These are phyloP conservation scores for Lampris megalopsis DNA, from an alignment of 2,113 vertebrate genomes.

Conservation along the genomic window DNA sequence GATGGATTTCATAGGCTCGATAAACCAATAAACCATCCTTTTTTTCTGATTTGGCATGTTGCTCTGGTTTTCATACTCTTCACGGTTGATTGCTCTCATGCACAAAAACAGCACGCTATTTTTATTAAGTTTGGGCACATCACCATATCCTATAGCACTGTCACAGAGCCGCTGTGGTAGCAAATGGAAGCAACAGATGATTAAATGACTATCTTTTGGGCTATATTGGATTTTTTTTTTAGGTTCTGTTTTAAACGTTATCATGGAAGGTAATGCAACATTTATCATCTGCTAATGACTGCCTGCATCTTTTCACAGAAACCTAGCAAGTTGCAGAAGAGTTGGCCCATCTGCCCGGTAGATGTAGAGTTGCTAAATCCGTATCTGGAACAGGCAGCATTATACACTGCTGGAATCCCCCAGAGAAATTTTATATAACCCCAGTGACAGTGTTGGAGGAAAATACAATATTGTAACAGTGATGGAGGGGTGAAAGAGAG, in stretches of 20 bases:
- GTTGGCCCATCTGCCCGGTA: no score
- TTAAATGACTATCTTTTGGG: neutral
- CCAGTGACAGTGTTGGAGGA: no score
- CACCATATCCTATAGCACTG: neutral
- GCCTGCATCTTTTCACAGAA: neutral
- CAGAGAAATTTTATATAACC: no score
- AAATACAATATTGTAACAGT: no score
- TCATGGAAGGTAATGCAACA: conserved; percentile 3
- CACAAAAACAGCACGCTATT: conserved; percentile 28
- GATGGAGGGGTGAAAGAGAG: no score
- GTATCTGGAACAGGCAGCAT: no score
- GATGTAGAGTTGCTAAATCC: no score
- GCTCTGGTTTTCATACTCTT: conserved; percentile 40
- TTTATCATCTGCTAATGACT: conserved; percentile 2
- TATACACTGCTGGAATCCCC: no score
- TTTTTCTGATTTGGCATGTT: conserved; percentile 47
- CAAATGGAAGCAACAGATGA: neutral
- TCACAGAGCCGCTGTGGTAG: neutral
- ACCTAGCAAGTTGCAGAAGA: no score
- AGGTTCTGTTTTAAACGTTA: no score
- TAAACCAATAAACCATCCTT: conserved; percentile 35
- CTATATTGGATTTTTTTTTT: no score
- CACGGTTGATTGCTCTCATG: conserved; percentile 42
- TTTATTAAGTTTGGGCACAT: conserved; percentile 20
- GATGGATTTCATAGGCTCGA: conserved; percentile 40